phyloP scores from a whole-genome alignment of 2,888 invertebrate species.

The Parasteatoda lunata region DNA sequence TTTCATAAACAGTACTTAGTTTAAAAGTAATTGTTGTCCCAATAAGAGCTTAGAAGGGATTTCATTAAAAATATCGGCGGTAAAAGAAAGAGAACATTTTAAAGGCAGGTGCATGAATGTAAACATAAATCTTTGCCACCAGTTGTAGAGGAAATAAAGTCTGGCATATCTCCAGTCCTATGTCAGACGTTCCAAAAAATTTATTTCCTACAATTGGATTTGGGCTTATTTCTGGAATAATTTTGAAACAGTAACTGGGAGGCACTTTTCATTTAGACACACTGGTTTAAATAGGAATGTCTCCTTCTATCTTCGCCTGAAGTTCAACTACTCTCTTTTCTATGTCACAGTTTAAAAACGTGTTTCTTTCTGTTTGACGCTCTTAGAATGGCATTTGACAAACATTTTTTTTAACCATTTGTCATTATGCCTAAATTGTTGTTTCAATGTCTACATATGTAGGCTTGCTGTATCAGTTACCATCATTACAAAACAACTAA shows the following conservation, averaged over 20 bases:
- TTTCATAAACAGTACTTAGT: too few species aligned
- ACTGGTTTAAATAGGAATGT: too few species aligned
- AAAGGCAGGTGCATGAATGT: not conserved
- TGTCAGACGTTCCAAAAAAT: not conserved
- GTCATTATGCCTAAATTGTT: too few species aligned
- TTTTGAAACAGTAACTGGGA: not conserved
- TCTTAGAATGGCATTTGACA: too few species aligned
- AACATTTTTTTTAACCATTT: too few species aligned
- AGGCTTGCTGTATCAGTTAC: too few species aligned
- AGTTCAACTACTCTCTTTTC: too few species aligned
- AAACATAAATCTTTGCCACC: constrained; percentile 20
- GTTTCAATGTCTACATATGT: too few species aligned
- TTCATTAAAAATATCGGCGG: not conserved
- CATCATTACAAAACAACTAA: too few species aligned
- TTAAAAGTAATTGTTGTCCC: not conserved
- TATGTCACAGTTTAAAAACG: too few species aligned
- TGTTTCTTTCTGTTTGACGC: too few species aligned
- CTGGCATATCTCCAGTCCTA: constrained; percentile 3
- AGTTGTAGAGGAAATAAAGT: constrained; percentile 4
- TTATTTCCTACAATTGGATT: not conserved
- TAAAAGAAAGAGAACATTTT: not conserved
- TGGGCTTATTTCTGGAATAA: not conserved
- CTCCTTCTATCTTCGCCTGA: too few species aligned
- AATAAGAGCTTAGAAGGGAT: not conserved
- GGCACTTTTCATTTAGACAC: not conserved